phyloP scores from a whole-genome alignment of 2,113 vertebrate species.

The Marmota flaviventris region DNA sequence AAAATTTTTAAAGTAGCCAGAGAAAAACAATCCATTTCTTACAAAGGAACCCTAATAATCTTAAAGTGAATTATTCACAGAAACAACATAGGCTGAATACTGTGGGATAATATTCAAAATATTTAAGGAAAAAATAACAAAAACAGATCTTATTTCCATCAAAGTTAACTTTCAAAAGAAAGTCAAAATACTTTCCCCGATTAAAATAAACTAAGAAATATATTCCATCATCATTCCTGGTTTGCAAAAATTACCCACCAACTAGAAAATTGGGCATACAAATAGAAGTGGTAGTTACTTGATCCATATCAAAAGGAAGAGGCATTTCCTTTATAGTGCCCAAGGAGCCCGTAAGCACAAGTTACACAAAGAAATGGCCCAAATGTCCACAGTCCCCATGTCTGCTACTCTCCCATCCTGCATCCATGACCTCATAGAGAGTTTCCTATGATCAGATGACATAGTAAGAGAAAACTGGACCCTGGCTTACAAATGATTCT shows the following conservation, averaged over 20 bases:
- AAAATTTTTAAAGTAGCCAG: not conserved
- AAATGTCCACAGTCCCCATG: not conserved
- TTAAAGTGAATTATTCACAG: not conserved
- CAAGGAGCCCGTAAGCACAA: not conserved
- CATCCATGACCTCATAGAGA: not conserved
- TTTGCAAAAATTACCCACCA: not conserved
- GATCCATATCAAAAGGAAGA: not conserved
- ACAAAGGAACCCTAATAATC: not conserved
- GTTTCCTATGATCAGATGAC: not conserved
- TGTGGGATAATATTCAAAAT: not conserved
- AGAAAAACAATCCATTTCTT: not conserved
- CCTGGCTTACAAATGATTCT: not conserved
- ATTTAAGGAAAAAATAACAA: too few relatives aligned
- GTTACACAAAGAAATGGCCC: not conserved
- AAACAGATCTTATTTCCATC: not conserved
- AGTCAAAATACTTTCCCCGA: not conserved
- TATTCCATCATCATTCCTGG: not conserved
- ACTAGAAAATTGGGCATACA: not conserved
- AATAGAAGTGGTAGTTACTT: not conserved
- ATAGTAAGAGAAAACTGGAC: not conserved
- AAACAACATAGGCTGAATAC: not conserved
- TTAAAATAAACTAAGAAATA: not conserved
- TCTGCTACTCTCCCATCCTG: not conserved
- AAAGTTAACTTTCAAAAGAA: not conserved
- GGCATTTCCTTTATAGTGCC: not conserved